Evolutionary conservation across 1,140 invertebrate genomes (phyloP).

Genomic region (Cydia amplana): DNA sequence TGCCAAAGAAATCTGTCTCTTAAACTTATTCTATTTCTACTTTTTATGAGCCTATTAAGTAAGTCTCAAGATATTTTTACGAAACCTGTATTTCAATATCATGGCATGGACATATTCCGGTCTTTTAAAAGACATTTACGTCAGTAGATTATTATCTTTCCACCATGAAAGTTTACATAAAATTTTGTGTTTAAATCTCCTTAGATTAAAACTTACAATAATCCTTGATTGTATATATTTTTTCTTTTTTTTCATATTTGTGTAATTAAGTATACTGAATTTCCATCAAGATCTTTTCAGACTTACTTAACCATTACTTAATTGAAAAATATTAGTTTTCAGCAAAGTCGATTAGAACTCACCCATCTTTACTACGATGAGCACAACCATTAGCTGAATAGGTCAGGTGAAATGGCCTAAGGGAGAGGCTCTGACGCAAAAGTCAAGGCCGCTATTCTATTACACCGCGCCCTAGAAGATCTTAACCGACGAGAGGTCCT

Average conservation of each 20-base stretch:
- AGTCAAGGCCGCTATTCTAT: constrained; percentile 54
- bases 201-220: too few species aligned
- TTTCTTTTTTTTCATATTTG: too few species aligned
- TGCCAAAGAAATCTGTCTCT: neutral
- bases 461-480: constrained; percentile 42
- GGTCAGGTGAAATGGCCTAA: constrained; percentile 55
- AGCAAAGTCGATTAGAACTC: neutral
- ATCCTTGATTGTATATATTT: too few species aligned
- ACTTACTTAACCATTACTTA: neutral
- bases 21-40: neutral
- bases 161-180: neutral
- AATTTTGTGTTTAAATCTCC: too few species aligned
- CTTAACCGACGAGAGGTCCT: constrained; percentile 23
- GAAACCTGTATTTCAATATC: constrained; percentile 8
- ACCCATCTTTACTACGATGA: neutral
- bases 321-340: neutral
- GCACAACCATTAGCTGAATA: constrained; percentile 17
- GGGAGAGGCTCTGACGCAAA: constrained; percentile 59
- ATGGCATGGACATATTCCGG: neutral
- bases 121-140: neutral
- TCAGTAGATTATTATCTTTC: neutral
- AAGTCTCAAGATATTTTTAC: too few species aligned
- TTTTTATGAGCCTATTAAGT: neutral
- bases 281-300: too few species aligned
- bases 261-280: too few species aligned